These are phyloP conservation scores for Gobiocypris rarus DNA, from an alignment of 2,113 vertebrate species.

Conservation along the genomic window DNA sequence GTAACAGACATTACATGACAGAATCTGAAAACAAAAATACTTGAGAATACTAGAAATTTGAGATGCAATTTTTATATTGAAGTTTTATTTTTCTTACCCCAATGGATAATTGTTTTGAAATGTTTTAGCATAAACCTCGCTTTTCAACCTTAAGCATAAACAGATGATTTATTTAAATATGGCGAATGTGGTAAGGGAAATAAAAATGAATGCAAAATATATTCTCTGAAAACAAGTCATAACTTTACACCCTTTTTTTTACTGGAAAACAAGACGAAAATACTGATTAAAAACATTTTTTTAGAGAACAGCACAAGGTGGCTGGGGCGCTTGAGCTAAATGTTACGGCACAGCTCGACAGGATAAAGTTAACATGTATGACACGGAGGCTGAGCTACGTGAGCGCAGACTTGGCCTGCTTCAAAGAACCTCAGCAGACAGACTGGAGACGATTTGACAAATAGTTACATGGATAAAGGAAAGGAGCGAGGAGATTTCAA, in stretches of 20 bases:
- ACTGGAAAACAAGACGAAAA: not conserved
- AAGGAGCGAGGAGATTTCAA: not conserved
- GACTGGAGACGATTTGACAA: slow-evolving; percentile 40
- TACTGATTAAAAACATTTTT: not conserved
- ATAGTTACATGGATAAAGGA: slow-evolving; percentile 35
- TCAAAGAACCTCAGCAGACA: slow-evolving; percentile 38
- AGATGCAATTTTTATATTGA: too few relatives aligned
- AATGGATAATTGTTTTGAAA: not conserved
- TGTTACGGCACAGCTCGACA: not conserved
- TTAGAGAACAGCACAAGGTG: not conserved
- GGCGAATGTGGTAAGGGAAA: not conserved
- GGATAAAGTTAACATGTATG: slow-evolving; percentile 18
- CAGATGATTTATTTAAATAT: not conserved
- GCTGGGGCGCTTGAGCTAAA: not conserved
- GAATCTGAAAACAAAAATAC: not conserved
- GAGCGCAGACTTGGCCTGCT: not conserved
- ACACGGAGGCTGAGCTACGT: not conserved
- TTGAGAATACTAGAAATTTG: too few relatives aligned
- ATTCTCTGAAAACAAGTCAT: not conserved
- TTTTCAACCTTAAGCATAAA: not conserved
- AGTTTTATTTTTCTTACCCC: not conserved
- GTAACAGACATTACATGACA: not conserved
- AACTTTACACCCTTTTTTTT: not conserved
- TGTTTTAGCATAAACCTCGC: not conserved
- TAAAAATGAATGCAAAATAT: not conserved